phyloP scores from a whole-genome alignment of 2,888 invertebrate species.

The Dendrolimus pini region DNA sequence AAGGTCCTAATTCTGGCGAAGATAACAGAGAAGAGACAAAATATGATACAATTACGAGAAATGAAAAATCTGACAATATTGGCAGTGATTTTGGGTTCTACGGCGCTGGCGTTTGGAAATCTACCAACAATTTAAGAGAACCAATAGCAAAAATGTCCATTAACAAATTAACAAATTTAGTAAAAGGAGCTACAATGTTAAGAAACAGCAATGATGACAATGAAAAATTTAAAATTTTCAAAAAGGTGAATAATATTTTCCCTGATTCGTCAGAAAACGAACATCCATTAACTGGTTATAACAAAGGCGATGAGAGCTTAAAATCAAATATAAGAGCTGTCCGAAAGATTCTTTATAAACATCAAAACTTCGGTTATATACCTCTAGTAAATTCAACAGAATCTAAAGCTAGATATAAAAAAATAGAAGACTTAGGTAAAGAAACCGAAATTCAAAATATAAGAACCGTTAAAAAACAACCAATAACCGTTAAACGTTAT shows the following conservation, averaged over 20 bases:
- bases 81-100: not conserved
- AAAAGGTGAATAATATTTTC: not conserved
- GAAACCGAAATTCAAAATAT: not conserved
- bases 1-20: conserved; percentile 28
- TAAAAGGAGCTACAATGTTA: conserved; percentile 7
- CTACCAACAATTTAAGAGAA: conserved; percentile 1
- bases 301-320: conserved; percentile 5
- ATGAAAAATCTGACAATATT: not conserved
- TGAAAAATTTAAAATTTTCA: not conserved
- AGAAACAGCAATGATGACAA: conserved; percentile 1
- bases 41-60: conserved; percentile 3
- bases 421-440: too few species aligned
- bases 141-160: conserved; percentile 5
- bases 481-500: conserved; percentile 28
- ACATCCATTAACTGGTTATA: conserved; percentile 18
- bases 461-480: conserved; percentile 3
- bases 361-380: conserved; percentile 20
- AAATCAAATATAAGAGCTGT: conserved; percentile 28
- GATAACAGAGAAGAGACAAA: conserved; percentile 6
- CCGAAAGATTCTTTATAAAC: conserved; percentile 23
- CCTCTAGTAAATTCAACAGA: conserved; percentile 1
- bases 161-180: conserved; percentile 28
- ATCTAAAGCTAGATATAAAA: not conserved
- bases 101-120: not conserved
- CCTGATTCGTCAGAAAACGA: conserved; percentile 15